Evolutionary conservation across 2,113 vertebrate species (phyloP), one percentile per base, ranked within the genome.

Genomic region (Neotoma lepida): DNA sequence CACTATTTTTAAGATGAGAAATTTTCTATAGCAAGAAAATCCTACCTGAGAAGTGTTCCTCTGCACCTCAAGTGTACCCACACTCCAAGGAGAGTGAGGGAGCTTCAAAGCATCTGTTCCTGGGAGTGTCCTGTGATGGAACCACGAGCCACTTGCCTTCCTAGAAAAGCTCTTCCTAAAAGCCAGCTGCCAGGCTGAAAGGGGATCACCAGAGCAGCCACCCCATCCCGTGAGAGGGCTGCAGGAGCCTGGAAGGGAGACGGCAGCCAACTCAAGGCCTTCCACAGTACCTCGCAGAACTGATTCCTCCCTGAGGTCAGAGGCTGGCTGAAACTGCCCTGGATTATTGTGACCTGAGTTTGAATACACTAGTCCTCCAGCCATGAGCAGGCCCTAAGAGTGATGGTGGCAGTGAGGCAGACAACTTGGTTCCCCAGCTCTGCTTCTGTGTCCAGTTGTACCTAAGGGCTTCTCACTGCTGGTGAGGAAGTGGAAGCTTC

Each of bases 381-480:
- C 66, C 44, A 20, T 49, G 76, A 35, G 39, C 24, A 41, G 54
- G n/a, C 35, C 20, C 2, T 1, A 1, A 1, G 41, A 33, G 44
- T 10, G 14, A 49, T 0, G 20, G 35, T 80, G 84, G 54, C 89
- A 26, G n/a, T n/a, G 39, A 49, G 49, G 13, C 22, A 1, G 30
- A 22, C 2, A 3, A 28, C n/a, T n/a, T 1, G 0, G 30, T 46
- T 33, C 26, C 76, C 81, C 26, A n/a, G 49, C 12, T 30, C 35
- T 5, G 14, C 46, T 2, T 26, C 49, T 30, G 44, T 1, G 3
- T 10, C 26, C 46, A 3, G 0, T 44, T 61, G n/a, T 18, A 1
- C 63, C 39, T 1, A 10, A 41, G 41, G 66, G 18, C 54, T 71
- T 54, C 46, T 56, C 64, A 26, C 46, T 8, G 86, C 7, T 13